These are phyloP conservation scores for Operophtera brumata DNA, from an alignment of 2,888 invertebrate species.

Conservation along the genomic window DNA sequence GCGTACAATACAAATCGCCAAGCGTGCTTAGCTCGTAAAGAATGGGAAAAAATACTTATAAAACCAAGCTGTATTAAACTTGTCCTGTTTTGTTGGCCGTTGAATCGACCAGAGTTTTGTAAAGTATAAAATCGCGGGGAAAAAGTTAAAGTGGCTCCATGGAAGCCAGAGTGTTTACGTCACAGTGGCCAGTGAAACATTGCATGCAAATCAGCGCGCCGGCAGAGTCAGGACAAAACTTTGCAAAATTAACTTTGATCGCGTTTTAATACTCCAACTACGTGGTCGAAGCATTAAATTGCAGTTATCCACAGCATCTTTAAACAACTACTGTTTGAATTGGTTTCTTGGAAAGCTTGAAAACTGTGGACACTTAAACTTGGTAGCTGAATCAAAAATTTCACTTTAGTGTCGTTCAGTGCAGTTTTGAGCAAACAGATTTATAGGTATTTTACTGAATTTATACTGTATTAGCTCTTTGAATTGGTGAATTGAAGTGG, in stretches of 20 bases:
- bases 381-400: constrained; percentile 32
- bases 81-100: constrained; percentile 37
- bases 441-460: too few relatives aligned
- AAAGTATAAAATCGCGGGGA: constrained; percentile 42
- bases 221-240: constrained; percentile 49
- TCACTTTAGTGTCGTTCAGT: constrained; percentile 7
- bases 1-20: constrained; percentile 17
- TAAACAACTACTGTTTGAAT: constrained; percentile 54
- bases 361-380: constrained; percentile 17
- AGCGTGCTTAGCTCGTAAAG: constrained; percentile 17
- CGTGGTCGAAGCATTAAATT: constrained; percentile 50
- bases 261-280: constrained; percentile 55
- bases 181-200: constrained; percentile 45
- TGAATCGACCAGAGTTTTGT: constrained; percentile 38
- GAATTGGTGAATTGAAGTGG: too few relatives aligned
- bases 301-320: constrained; percentile 50
- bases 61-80: constrained; percentile 39
- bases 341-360: constrained; percentile 37
- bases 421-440: background rate
- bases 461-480: too few relatives aligned
- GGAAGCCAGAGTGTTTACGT: constrained; percentile 44
- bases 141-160: constrained; percentile 53
- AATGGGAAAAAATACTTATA: constrained; percentile 27
- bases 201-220: constrained; percentile 60
- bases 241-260: constrained; percentile 61